Evolutionary conservation across 2,888 invertebrate genomes (phyloP), one percentile per base, ranked within the genome.

Genomic region (Hylaea fasciaria): DNA sequence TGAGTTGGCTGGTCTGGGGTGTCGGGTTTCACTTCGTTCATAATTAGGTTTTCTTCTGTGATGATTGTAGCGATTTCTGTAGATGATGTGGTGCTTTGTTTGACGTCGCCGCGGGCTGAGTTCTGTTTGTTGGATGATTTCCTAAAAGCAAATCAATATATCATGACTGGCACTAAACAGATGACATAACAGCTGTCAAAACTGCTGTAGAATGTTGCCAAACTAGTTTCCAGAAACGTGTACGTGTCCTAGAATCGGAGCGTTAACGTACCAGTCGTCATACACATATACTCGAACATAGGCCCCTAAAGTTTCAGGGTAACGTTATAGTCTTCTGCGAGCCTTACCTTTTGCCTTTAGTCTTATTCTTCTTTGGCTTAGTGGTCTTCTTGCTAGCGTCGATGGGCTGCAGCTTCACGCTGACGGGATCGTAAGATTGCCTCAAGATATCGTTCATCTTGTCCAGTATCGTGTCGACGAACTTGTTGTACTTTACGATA

Each of bases 391-490:
- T 94, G 66, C 86, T 91, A 10, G 89, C 92, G 17, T 93, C 86
- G 11, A 92, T 93, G 0, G 93, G 93, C 66, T 94, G 93, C 35
- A 96, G 85, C 76, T 95, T 95, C 0, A 97, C 97, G 68, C 95
- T 95, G 58, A 97, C 97, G 0, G 97, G 97, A 81, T 97, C 97
- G 85, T 97, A 97, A 50, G 96, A 96, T 66, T 94, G 94, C 49
- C 95, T 93, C 67, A 97, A 88, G 61, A 97, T 96, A 71, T 95
- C 95, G 87, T 97, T 97, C 88, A 97, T 96, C 73, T 96, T 94
- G 58, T 94, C 94, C 66, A 97, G 93, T 70, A 97, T 96, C 73
- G 95, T 96, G 87, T 97, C 97, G 57, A 97, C 95, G 84, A 97
- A 97, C 70, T 95, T 94, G 87, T 97, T 97, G 91, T 97, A 97